A percentile compares a stretch with the other conserved stretches of the same genome.
phyloP scores from a whole-genome alignment of 2,888 invertebrate genomes.

The Athalia cordata region DNA sequence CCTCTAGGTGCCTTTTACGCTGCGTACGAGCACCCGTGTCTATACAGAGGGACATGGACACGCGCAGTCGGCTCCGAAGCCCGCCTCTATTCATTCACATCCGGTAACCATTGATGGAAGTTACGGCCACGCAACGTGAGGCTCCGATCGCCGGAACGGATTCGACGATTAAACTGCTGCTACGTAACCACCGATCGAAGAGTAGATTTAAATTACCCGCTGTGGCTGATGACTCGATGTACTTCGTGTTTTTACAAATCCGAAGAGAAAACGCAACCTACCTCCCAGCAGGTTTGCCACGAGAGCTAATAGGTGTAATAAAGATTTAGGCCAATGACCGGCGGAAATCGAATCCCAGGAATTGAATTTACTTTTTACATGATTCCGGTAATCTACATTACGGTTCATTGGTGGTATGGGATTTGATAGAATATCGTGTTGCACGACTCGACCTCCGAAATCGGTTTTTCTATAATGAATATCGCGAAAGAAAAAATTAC shows the following conservation, averaged over 20 bases:
- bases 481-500: background rate
- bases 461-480: too few relatives aligned
- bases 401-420: too few relatives aligned
- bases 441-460: too few relatives aligned
- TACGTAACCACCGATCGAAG: slow-evolving; percentile 40
- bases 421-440: too few relatives aligned
- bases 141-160: slow-evolving; percentile 41
- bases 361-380: background rate
- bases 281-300: background rate
- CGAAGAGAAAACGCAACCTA: slow-evolving; percentile 7
- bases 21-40: slow-evolving; percentile 20
- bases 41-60: slow-evolving; percentile 31
- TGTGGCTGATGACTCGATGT: slow-evolving; percentile 25
- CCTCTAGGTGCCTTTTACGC: slow-evolving; percentile 29
- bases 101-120: slow-evolving; percentile 61
- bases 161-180: slow-evolving; percentile 32
- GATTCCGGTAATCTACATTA: slow-evolving; percentile 5
- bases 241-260: slow-evolving; percentile 25
- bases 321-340: slow-evolving; percentile 7
- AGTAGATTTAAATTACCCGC: slow-evolving; percentile 42
- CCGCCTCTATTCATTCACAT: slow-evolving; percentile 62
- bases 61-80: slow-evolving; percentile 51
- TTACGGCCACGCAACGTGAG: slow-evolving; percentile 50
- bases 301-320: too few relatives aligned
- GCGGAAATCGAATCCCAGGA: slow-evolving; percentile 5